These are phyloP conservation scores for Scytalopus superciliaris DNA, from an alignment of 2,113 vertebrate genomes.

Conservation along the genomic window DNA sequence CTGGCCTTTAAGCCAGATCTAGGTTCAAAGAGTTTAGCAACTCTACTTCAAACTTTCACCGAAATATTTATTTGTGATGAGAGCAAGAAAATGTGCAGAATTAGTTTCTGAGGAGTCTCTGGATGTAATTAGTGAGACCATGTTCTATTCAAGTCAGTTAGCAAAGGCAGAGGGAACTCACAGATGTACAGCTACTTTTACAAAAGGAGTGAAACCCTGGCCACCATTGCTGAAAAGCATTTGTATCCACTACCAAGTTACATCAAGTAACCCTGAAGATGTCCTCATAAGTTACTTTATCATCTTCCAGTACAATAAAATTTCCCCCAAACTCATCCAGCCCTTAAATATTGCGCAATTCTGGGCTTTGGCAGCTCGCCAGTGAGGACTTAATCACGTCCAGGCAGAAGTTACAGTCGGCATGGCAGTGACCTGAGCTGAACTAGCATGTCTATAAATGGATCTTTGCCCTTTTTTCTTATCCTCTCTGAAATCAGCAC, in stretches of 20 bases:
- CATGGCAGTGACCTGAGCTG: not conserved
- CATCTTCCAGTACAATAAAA: not conserved
- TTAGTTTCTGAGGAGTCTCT: not conserved
- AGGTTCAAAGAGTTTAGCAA: not conserved
- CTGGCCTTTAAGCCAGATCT: not conserved
- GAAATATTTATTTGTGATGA: not conserved
- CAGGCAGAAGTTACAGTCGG: not conserved
- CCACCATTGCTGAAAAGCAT: not conserved
- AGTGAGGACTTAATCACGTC: not conserved
- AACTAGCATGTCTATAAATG: not conserved
- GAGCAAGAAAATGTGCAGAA: not conserved
- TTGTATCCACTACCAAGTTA: not conserved
- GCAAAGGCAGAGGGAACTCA: not conserved
- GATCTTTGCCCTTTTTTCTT: not conserved
- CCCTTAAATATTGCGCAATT: not conserved
- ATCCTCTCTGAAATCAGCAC: not conserved
- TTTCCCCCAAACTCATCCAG: not conserved
- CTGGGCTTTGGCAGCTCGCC: not conserved
- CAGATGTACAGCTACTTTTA: not conserved
- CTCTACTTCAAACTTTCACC: not conserved
- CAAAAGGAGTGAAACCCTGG: not conserved
- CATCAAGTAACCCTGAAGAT: not conserved
- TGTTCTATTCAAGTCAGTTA: not conserved
- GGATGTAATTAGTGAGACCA: not conserved
- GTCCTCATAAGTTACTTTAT: not conserved